Evolutionary conservation across 2,888 invertebrate species (phyloP).

Genomic region (Luffia ferchaultella): DNA sequence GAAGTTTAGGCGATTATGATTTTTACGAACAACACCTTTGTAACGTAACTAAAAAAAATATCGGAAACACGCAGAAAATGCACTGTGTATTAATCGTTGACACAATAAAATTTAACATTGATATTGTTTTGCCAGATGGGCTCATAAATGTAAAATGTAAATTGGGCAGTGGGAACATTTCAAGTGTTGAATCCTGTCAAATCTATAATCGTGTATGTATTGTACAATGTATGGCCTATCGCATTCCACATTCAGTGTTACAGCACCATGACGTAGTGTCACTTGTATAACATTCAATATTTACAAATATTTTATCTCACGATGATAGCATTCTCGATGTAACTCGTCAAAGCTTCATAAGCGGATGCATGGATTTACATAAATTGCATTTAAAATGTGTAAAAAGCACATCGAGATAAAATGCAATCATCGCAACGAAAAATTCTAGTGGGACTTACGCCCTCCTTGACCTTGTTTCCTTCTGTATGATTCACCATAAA

Average conservation of each 20-base stretch:
- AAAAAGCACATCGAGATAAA: conserved; percentile 57
- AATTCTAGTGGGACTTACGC: conserved; percentile 63
- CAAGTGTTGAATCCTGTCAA: not conserved
- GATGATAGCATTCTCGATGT: conserved; percentile 61
- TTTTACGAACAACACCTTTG: not conserved
- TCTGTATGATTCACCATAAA: conserved; percentile 60
- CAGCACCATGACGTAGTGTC: conserved; percentile 18
- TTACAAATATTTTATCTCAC: conserved; percentile 18
- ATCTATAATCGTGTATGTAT: not conserved
- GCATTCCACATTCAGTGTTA: conserved; percentile 40
- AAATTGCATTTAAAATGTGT: conserved; percentile 25
- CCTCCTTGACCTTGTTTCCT: conserved; percentile 71
- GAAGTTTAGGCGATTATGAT: conserved; percentile 10
- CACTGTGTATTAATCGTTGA: conserved; percentile 27
- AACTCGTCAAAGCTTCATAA: conserved; percentile 49
- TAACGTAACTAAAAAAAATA: not conserved
- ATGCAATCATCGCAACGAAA: conserved; percentile 48
- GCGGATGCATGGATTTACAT: conserved; percentile 37
- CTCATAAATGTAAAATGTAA: not conserved
- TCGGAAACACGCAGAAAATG: conserved; percentile 34
- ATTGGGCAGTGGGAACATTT: no score
- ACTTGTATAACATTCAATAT: conserved; percentile 5
- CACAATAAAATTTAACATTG: not conserved
- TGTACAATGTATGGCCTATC: conserved; percentile 23
- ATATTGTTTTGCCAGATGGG: not conserved